These are phyloP conservation scores for Xestia ashworthii DNA, from an alignment of 2,888 invertebrate genomes.

Conservation along the genomic window DNA sequence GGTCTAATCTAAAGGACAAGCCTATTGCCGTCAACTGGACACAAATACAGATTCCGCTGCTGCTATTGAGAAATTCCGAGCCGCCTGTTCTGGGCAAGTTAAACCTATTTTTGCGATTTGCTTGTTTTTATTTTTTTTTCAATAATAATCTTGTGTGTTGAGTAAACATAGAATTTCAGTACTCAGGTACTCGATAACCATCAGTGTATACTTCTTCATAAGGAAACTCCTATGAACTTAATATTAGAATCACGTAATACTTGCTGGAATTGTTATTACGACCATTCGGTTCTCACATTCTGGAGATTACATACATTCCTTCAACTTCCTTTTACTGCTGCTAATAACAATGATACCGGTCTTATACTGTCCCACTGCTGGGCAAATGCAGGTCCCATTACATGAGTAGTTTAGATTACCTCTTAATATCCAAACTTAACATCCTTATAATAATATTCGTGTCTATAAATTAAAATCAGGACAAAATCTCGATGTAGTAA, in stretches of 20 bases:
- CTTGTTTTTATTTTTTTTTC: not conserved
- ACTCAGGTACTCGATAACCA: not conserved
- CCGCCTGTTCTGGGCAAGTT: not conserved
- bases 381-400: not conserved
- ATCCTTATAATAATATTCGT: not conserved
- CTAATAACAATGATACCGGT: no score
- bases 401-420: not conserved
- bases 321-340: not conserved
- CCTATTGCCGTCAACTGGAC: not conserved
- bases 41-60: not conserved
- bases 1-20: not conserved
- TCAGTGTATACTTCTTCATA: not conserved
- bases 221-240: not conserved
- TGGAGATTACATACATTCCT: not conserved
- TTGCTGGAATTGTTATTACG: not conserved
- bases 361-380: no score
- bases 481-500: not conserved
- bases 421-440: not conserved
- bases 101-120: not conserved
- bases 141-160: not conserved
- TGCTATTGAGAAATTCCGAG: not conserved
- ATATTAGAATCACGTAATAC: constrained; percentile 2
- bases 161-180: not conserved
- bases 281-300: not conserved
- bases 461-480: not conserved